Evolutionary conservation across 1,140 invertebrate genomes (phyloP), one percentile per base, ranked within the genome.

Genomic region (Panagrolaimus sp.): DNA sequence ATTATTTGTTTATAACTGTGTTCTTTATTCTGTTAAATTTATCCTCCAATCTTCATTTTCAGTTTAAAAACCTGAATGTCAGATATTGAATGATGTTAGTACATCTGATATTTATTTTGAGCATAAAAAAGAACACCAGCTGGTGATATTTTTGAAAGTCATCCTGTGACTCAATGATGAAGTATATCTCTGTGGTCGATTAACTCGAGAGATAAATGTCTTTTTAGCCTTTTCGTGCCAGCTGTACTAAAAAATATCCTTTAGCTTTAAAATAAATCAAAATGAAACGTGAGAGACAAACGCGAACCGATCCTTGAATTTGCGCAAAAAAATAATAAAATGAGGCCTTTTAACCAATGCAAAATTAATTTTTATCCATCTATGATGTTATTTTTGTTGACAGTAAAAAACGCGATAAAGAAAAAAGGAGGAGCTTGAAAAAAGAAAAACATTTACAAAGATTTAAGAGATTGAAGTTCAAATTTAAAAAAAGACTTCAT

Each of bases 171-270:
- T 38, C 32, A 38, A 38, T 38, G 32, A 38, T 38, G 32, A 38
- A 4, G 32, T 4, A 38, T 7, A 38, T 38, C 32, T 38, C 32
- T 38, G 2, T 38, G 32, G 7, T 7, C 32, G 32, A 38, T 7
- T 2, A 38, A 38, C 32, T 7, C 32, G 2, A 4, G 7, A 38
- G 7, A 38, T 4, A 58, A 58, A 28, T 58, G 52, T 28, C 17
- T 58, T 58, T 21, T 58, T 58, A 21, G 52, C 17, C 21, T 28
- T 58, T 58, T 58, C 52, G 52, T 58, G 52, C 52, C 52, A 58
- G 52, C 17, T 58, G 28, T 26, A 21, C 17, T 12, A 21, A 58
- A 58, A 58, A 58, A 58, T 28, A n/a, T 5, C 15, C 17, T 21
- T 58, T 28, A 28, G 52, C 28, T 26, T 58, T 28, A 4, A 58